Percentiles rank a stretch among this genome's conserved stretches.
Conservation (phyloP, 2,797 vertebrate genomes). For the Anguilla anguilla region DNA sequence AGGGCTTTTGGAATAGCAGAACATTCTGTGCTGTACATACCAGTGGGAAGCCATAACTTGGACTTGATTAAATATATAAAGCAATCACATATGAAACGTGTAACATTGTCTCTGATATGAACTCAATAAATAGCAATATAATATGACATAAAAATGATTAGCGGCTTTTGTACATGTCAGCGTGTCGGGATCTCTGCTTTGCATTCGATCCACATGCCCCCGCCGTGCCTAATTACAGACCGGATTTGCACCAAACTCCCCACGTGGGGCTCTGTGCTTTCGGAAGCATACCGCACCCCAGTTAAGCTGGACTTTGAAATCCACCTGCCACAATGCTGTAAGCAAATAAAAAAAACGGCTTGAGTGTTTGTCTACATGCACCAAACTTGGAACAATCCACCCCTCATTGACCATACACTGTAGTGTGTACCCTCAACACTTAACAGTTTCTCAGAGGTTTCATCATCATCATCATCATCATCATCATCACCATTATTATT, state of each 20-base stretch:
- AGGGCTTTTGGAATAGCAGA: background rate
- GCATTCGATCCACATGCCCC: background rate
- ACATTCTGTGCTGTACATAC: background rate
- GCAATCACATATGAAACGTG: conserved; percentile 42
- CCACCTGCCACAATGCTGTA: background rate
- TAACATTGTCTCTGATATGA: conserved; percentile 38
- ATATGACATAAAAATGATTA: conserved; percentile 37
- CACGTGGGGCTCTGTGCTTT: background rate
- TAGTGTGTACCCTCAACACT: background rate
- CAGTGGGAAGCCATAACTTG: background rate
- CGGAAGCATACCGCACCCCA: too few species aligned
- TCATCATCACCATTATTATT: background rate
- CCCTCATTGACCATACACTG: background rate
- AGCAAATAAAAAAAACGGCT: background rate
- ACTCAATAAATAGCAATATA: conserved; percentile 45
- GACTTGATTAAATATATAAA: conserved; percentile 29
- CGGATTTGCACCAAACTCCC: background rate
- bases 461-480: too few species aligned
- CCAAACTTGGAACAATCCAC: background rate
- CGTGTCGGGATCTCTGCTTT: conserved; percentile 24
- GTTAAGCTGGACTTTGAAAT: background rate
- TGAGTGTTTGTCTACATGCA: background rate
- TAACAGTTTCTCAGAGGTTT: background rate
- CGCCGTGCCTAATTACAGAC: background rate
- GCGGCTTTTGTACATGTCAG: conserved; percentile 35